phyloP scores from a whole-genome alignment of 2,888 invertebrate genomes.

The Toxonevra muliebris region DNA sequence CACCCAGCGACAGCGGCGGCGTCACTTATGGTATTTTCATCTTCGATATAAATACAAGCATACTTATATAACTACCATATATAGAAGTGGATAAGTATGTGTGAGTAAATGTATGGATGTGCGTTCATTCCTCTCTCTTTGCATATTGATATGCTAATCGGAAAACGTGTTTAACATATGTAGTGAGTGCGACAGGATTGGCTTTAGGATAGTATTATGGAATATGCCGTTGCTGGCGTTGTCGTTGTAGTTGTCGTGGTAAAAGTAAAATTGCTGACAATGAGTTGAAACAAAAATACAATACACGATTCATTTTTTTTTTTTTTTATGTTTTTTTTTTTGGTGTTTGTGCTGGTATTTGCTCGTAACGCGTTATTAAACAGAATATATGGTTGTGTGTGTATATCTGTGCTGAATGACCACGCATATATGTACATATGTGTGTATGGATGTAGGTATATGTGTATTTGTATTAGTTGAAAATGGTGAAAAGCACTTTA shows the following conservation, averaged over 20 bases:
- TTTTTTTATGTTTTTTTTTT: too few relatives aligned
- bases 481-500: too few relatives aligned
- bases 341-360: too few relatives aligned
- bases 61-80: background rate
- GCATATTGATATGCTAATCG: slow-evolving; percentile 60
- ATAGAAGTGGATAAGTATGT: background rate
- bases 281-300: too few relatives aligned
- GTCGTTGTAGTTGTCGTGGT: too few relatives aligned
- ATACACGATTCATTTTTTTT: too few relatives aligned
- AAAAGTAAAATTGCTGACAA: too few relatives aligned
- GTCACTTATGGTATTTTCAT: background rate
- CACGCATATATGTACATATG: slow-evolving; percentile 48
- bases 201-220: too few relatives aligned
- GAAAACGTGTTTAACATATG: slow-evolving; percentile 45
- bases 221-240: too few relatives aligned
- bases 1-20: slow-evolving; percentile 33
- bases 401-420: background rate
- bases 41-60: background rate
- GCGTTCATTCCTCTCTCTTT: slow-evolving; percentile 23
- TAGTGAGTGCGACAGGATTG: slow-evolving; percentile 13
- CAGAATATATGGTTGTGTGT: slow-evolving; percentile 50
- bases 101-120: background rate
- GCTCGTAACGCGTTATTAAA: slow-evolving; percentile 49
- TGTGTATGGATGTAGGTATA: slow-evolving; percentile 43
- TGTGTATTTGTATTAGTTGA: slow-evolving; percentile 13